Evolutionary conservation across 2,797 vertebrate genomes (phyloP).

Genomic region (Tinamus major): DNA sequence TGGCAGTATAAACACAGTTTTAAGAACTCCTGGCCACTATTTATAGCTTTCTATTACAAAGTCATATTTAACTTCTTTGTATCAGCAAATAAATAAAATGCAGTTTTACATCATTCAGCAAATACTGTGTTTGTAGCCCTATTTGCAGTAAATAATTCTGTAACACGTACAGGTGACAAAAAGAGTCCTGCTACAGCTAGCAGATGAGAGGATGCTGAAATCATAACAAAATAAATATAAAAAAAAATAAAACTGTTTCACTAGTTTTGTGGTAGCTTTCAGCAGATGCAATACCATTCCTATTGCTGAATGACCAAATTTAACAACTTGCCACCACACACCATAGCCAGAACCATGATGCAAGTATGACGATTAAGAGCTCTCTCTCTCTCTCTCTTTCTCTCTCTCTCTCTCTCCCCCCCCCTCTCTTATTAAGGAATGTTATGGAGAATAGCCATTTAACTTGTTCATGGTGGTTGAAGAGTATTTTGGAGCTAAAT

Average conservation of each 20-base stretch:
- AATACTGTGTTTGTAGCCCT: constrained; percentile 54
- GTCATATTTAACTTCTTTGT: constrained; percentile 25
- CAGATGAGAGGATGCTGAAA: constrained; percentile 76
- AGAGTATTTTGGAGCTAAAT: constrained; percentile 60
- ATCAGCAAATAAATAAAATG: constrained; percentile 56
- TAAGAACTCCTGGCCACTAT: constrained; percentile 56
- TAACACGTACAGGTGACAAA: constrained; percentile 74
- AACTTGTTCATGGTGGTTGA: constrained; percentile 70
- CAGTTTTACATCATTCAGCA: constrained; percentile 45
- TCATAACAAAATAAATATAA: constrained; percentile 69
- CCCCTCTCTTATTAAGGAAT: constrained; percentile 41
- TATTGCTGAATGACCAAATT: constrained; percentile 64
- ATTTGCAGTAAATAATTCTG: constrained; percentile 45
- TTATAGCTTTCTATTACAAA: constrained; percentile 70
- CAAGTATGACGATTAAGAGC: constrained; percentile 65
- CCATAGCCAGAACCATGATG: constrained; percentile 74
- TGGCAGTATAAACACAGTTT: constrained; percentile 56
- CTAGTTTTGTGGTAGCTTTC: constrained; percentile 71
- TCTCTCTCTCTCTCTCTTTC: constrained; percentile 56
- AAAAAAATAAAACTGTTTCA: constrained; percentile 64
- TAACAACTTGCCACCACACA: constrained; percentile 76
- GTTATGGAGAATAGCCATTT: constrained; percentile 55
- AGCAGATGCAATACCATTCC: constrained; percentile 54
- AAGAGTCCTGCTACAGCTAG: constrained; percentile 74
- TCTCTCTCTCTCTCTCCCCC: constrained; percentile 25